Evolutionary conservation across 2,797 vertebrate species (phyloP), one percentile per base, ranked within the genome.

Genomic region (Urocyon cinereoargenteus): DNA sequence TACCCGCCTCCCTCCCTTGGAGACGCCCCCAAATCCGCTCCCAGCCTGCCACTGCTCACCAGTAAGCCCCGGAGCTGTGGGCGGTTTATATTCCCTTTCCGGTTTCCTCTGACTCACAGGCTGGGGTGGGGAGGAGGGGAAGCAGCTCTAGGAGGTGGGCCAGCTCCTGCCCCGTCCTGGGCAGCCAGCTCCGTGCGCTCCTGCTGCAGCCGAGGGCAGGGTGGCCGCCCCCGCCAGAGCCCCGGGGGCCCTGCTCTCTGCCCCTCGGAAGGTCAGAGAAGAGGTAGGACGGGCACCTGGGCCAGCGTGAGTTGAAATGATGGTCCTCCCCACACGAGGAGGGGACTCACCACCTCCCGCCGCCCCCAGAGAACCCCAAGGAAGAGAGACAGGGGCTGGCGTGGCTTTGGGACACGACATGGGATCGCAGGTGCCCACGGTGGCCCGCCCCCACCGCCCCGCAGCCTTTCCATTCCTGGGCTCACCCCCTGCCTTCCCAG

Each of bases 401-500:
- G 0, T 0, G n/a, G 6, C 79, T 90, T 77, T 18, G 0, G 59
- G 82, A 49, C 7, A 26, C 36, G 72, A 73, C 72, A 11, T 26
- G 49, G 72, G 40, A 49, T 40, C 2, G 0, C 24, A 49, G 72
- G 18, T 31, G 3, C 12, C 24, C 2, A 13, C 13, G 9, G 59
- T 5, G 34, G 8, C 85, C 57, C 1, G 0, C 14, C 31, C 14
- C 31, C 4, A 0, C 10, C 0, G 0, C 5, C 16, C 49, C 0
- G 6, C 16, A 24, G 26, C 5, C 55, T 12, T 31, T 45, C 53
- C 1, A 2, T 5, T 18, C 24, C 77, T 9, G 49, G 45, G 85
- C 78, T 53, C 40, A 6, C 26, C 8, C 19, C 21, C 36, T 0
- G 53, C 24, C 61, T 4, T 55, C 24, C 16, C 21, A 2, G 26